Base-by-base conservation (phyloP, 2,797 vertebrate genomes). In the Iguana delicatissima region DNA sequence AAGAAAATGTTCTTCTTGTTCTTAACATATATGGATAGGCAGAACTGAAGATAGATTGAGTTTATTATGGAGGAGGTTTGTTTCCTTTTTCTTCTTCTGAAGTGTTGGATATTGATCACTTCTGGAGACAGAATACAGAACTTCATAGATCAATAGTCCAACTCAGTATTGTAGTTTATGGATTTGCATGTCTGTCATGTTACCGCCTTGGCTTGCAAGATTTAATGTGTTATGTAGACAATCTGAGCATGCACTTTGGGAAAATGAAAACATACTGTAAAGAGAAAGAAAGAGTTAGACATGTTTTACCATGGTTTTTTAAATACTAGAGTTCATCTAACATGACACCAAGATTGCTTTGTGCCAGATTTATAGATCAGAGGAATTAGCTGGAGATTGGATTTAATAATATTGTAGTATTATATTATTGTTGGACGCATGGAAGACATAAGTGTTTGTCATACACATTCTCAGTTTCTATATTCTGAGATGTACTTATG, bases 281-380 rank as follows among this genome's bases (percentile, higher is more conserved):
- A 6, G 26, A 84, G 12, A 22, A 29, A 42, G 4, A 79, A 73
- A 0, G 0, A 20, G 10, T 69, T 69, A 14, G 52, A 55, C 14
- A 57, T 46, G 20, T 10, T 35, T 46, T 57, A 82, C 0, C 0
- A 1, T 6, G 22, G 4, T 2, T 26, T 79, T 52, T 1, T 0
- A 89, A 88, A 2, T 52, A 10, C 0, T 73, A 22, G 57, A 12
- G 81, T 88, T 24, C 79, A 26, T 1, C 67, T 82, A 89, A 85
- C 18, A 91, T 87, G 91, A 79, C 55, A 84, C 35, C n/a, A n/a
- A 35, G 64, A 46, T 59, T 88, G 0, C 55, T 91, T 89, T 82
- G 42, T 69, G 29, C 1, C 14, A 4, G 0, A 57, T 59, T 52
- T 82, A 3, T n/a, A 81, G 72, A 69, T 6, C 18, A 42, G 29